Conservation (phyloP, 2,113 vertebrate species). For the Pristiophorus japonicus region DNA sequence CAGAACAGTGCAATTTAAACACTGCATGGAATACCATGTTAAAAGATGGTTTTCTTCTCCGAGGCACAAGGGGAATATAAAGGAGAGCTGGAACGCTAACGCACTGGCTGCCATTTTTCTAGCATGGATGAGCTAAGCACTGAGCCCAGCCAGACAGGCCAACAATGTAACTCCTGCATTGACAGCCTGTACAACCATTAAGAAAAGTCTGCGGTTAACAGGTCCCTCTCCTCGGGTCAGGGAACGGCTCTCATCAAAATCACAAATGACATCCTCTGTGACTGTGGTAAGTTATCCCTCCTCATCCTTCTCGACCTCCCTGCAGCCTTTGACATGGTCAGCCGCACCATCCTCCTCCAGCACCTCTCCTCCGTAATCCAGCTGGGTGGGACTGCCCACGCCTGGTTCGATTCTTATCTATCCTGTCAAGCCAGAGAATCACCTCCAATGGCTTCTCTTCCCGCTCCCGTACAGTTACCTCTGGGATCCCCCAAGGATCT, state of each 20-base stretch:
- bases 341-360: not conserved
- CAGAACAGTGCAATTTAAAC: no score
- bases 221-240: no score
- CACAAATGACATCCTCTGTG: not conserved
- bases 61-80: no score
- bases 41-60: not conserved
- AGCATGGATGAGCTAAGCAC: not conserved
- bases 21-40: not conserved
- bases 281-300: not conserved
- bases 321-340: not conserved
- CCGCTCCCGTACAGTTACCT: no score
- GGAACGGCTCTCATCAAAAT: no score
- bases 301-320: not conserved
- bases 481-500: no score
- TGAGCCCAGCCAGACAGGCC: not conserved
- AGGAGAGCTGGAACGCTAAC: not conserved
- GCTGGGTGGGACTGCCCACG: not conserved
- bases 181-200: not conserved
- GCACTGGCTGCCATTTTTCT: not conserved
- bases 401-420: not conserved
- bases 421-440: no score
- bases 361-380: not conserved
- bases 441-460: no score
- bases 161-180: not conserved
- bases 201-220: not conserved